Conservation (phyloP, 2,113 vertebrate species). For the Zapus hudsonius region DNA sequence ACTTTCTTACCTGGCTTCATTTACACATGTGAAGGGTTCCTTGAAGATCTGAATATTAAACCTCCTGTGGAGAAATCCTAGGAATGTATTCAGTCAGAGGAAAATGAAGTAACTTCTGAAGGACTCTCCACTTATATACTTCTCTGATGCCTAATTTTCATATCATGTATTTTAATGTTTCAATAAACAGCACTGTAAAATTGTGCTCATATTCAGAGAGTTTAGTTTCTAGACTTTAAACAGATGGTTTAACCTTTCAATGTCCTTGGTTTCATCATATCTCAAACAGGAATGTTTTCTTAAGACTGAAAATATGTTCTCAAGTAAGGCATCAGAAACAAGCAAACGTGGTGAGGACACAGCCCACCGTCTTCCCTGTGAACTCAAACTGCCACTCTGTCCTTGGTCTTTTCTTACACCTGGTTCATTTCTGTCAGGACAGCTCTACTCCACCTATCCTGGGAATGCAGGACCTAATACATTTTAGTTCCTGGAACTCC, state of each 20-base stretch:
- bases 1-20: conserved; percentile 47
- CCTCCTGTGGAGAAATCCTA: background rate
- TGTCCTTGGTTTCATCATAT: conserved; percentile 31
- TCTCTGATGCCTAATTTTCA: conserved; percentile 51
- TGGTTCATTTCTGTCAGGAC: background rate
- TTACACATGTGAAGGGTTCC: conserved; percentile 52
- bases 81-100: conserved; percentile 10
- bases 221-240: conserved; percentile 41
- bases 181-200: conserved; percentile 49
- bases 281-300: conserved; percentile 3
- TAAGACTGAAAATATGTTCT: background rate
- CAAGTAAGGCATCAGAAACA: background rate
- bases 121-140: background rate
- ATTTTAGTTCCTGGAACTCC: background rate
- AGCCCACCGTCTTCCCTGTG: background rate
- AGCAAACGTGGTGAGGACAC: background rate
- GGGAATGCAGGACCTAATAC: background rate
- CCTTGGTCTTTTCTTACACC: background rate
- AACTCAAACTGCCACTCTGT: background rate
- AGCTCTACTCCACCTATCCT: background rate
- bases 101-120: conserved; percentile 49
- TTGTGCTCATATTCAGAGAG: conserved; percentile 16
- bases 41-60: conserved; percentile 43
- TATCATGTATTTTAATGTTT: conserved; percentile 69
- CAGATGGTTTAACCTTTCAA: conserved; percentile 24